These are phyloP conservation scores for Brachionus rubens DNA, from an alignment of 1,140 invertebrate species.

Conservation along the genomic window DNA sequence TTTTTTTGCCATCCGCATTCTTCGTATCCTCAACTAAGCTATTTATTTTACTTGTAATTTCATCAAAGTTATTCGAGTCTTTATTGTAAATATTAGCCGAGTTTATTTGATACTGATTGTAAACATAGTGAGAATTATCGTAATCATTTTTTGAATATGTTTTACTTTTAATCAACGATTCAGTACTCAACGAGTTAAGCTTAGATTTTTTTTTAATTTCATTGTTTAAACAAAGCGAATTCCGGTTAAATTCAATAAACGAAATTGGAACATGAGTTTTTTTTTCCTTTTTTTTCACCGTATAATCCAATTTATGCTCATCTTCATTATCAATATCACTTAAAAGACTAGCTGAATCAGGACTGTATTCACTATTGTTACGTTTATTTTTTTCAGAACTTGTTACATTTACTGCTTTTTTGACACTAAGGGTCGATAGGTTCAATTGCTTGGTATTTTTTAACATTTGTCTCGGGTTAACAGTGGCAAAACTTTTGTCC, in stretches of 20 bases:
- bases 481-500: background rate
- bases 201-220: background rate
- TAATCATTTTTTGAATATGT: background rate
- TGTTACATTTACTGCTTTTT: too few relatives aligned
- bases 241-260: conserved; percentile 10
- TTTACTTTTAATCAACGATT: background rate
- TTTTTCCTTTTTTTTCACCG: background rate
- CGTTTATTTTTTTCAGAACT: background rate
- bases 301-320: background rate
- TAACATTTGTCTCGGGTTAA: too few relatives aligned
- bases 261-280: conserved; percentile 16
- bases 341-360: background rate
- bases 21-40: background rate
- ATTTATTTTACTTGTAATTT: conserved; percentile 10
- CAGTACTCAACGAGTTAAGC: background rate
- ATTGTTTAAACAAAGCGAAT: conserved; percentile 1
- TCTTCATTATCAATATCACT: background rate
- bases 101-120: background rate
- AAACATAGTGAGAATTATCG: background rate
- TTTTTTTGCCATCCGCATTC: background rate
- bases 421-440: too few relatives aligned
- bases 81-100: background rate
- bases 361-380: background rate
- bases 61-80: background rate
- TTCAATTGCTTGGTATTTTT: too few relatives aligned